Base-by-base conservation (phyloP, 2,797 vertebrate species). In the Ctenochaetus hawaiiensis region DNA sequence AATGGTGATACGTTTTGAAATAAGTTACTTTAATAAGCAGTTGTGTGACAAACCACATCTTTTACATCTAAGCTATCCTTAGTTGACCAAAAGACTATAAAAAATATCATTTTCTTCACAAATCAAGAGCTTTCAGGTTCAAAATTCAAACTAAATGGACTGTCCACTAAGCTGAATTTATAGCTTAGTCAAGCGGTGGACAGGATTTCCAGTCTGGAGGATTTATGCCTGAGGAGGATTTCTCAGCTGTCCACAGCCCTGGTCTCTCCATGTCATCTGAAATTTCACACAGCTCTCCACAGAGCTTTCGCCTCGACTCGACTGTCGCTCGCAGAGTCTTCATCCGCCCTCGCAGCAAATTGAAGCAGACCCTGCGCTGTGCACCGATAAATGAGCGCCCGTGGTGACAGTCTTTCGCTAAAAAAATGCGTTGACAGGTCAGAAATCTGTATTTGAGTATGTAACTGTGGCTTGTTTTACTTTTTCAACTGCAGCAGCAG, bases 161-260 rank as follows among this genome's bases (percentile, higher is more conserved):
- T 64, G 62, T 54, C 80, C 79, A 73, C 80, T 51, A 49, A 84
- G 68, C 68, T 10, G 39, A 77, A 76, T 84, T 85, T 75, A 70
- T 6, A 68, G 92, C 83, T 87, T 77, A 87, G 86, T 53, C 56
- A 22, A 76, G 78, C 60, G 22, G 69, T 49, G 71, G 88, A 82
- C 74, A 44, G 85, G 87, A 94, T 93, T 94, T 90, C 65, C 47
- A 73, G 84, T 76, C 85, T 80, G 67, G 69, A 47, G 91, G 92
- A 93, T 92, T 93, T 93, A 66, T 76, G 77, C 88, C 87, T 62
- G 76, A 78, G 83, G 80, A 84, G 88, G 86, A 92, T 92, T 93
- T 92, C 84, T 90, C 75, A 77, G 87, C 89, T 81, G 84, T 91
- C 88, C 81, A 51, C 80, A 0, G 83, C 69, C 67, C 57, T 53